A percentile compares a stretch with the other conserved stretches of the same genome.
phyloP scores from a whole-genome alignment of 2,888 invertebrate species.

The Bombylius major region DNA sequence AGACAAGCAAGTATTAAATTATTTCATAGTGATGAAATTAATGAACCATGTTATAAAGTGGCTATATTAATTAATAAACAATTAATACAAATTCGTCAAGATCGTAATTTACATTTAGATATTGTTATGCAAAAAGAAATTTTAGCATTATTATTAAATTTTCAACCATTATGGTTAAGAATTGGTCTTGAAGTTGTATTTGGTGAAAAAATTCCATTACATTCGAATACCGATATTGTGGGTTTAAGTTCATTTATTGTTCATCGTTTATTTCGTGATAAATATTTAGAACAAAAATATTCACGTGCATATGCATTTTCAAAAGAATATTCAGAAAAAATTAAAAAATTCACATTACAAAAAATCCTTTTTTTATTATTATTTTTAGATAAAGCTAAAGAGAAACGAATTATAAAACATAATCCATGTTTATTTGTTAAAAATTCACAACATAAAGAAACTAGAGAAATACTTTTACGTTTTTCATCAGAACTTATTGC shows the following conservation, averaged over 20 bases:
- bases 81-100: conserved; percentile 58
- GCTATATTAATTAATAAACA: conserved; percentile 60
- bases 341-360: conserved; percentile 70
- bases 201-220: conserved; percentile 56
- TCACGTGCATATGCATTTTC: conserved; percentile 42
- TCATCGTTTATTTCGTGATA: conserved; percentile 63
- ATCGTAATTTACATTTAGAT: conserved; percentile 71
- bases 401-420: conserved; percentile 63
- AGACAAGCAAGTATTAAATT: conserved; percentile 53
- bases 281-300: conserved; percentile 45
- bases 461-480: conserved; percentile 58
- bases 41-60: conserved; percentile 52
- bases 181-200: conserved; percentile 79
- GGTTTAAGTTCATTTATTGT: conserved; percentile 67
- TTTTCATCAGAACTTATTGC: conserved; percentile 67
- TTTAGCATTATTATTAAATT: conserved; percentile 63
- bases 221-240: conserved; percentile 65
- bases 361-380: conserved; percentile 72
- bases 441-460: conserved; percentile 60
- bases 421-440: conserved; percentile 82
- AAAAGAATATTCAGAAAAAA: conserved; percentile 52
- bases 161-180: conserved; percentile 83
- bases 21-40: conserved; percentile 48
- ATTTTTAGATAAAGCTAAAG: conserved; percentile 77
- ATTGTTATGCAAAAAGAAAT: conserved; percentile 67